Evolutionary conservation across 2,113 vertebrate genomes (phyloP).

Genomic region (Microcebus tavaratra): DNA sequence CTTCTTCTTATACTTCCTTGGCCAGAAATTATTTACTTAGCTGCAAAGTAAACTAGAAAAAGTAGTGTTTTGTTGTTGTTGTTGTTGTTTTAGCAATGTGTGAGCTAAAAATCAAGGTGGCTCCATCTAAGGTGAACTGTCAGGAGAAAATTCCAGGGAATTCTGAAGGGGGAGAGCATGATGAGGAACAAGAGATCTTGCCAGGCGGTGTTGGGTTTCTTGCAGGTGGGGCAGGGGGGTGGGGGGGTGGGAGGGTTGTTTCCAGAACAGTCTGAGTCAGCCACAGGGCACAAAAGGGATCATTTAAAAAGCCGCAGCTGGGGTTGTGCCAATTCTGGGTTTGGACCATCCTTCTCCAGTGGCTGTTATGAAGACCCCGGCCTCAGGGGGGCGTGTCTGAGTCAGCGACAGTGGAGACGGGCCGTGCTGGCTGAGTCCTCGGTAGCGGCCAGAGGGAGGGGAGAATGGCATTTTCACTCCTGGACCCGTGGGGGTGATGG

Average conservation of each 20-base stretch:
- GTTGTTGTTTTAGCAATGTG: not conserved
- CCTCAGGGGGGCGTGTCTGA: not conserved
- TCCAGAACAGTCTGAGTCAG: not conserved
- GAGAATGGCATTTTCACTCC: not conserved
- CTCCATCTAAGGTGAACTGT: not conserved
- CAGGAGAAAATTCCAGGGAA: not conserved
- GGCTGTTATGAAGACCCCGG: not conserved
- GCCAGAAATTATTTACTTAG: not conserved
- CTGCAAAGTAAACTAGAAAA: not conserved
- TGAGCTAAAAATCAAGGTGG: not conserved
- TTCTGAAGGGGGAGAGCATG: no score
- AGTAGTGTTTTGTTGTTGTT: not conserved
- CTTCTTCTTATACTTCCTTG: not conserved
- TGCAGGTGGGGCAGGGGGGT: no score
- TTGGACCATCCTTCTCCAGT: accelerated
- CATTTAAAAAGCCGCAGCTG: not conserved
- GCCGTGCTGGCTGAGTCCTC: not conserved
- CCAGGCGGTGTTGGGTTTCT: not conserved
- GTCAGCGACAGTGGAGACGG: not conserved
- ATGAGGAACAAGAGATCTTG: not conserved
- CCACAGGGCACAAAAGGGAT: not conserved
- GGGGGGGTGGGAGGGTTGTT: accelerated
- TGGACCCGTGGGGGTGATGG: not conserved
- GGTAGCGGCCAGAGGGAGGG: not conserved
- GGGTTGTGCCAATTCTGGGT: accelerated